These are phyloP conservation scores for Chelidonichthys spinosus DNA, from an alignment of 2,797 vertebrate species.

Conservation along the genomic window DNA sequence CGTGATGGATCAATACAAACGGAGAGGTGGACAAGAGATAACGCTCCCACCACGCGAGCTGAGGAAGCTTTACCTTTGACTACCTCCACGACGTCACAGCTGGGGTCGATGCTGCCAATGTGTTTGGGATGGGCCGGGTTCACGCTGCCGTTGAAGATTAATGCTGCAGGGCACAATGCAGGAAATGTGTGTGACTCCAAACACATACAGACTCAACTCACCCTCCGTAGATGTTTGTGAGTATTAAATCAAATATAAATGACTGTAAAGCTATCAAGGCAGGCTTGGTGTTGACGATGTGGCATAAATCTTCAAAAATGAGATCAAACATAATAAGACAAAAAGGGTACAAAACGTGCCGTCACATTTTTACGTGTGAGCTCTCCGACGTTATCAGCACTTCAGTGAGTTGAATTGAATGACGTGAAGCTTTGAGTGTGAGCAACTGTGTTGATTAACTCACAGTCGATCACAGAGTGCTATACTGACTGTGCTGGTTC, in stretches of 20 bases:
- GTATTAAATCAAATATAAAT: not conserved
- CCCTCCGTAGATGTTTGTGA: not conserved
- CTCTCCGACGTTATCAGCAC: not conserved
- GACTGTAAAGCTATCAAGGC: not conserved
- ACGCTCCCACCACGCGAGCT: not conserved
- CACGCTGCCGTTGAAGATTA: slow-evolving; percentile 92
- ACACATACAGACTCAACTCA: not conserved
- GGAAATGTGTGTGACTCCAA: slow-evolving; percentile 5
- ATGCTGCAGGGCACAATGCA: slow-evolving; percentile 80
- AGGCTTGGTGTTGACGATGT: not conserved
- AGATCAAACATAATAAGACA: not conserved
- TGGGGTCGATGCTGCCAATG: slow-evolving; percentile 98
- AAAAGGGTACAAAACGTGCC: not conserved
- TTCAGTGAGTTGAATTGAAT: not conserved
- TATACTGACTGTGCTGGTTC: slow-evolving; percentile 97
- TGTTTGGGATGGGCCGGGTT: slow-evolving; percentile 93
- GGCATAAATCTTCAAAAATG: not conserved
- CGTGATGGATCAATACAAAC: slow-evolving; percentile 6
- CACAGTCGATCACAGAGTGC: slow-evolving; percentile 67
- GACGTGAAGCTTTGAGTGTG: slow-evolving; percentile 29
- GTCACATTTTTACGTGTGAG: not conserved
- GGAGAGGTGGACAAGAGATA: slow-evolving; percentile 24
- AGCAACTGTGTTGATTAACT: slow-evolving; percentile 66
- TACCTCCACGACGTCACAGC: slow-evolving; percentile 93
- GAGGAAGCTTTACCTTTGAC: slow-evolving; percentile 87